phyloP scores from a whole-genome alignment of 2,797 vertebrate genomes.

The Hoplostethus mediterraneus region DNA sequence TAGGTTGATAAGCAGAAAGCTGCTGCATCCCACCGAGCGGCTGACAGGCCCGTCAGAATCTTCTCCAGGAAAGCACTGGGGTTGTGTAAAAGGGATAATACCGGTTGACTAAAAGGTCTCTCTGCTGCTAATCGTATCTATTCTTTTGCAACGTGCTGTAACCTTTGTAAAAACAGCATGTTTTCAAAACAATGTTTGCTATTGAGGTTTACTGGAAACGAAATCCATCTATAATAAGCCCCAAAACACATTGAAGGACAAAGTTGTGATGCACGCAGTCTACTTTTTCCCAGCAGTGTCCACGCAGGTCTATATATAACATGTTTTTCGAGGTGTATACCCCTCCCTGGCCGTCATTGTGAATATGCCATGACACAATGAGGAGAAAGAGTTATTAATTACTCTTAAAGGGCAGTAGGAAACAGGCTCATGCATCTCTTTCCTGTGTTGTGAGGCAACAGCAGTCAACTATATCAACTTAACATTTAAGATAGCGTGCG shows the following conservation, averaged over 20 bases:
- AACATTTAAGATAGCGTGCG: conserved; percentile 55
- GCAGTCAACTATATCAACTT: conserved; percentile 32
- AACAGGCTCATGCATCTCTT: conserved; percentile 43
- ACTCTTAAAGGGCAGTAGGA: conserved; percentile 77
- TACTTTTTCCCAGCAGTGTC: conserved; percentile 36
- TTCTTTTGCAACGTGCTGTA: too few relatives aligned
- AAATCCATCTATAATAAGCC: background rate
- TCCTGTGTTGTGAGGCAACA: conserved; percentile 47
- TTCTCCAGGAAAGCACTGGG: background rate
- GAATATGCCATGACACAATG: conserved; percentile 74
- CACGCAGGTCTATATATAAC: conserved; percentile 38
- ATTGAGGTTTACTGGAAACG: too few relatives aligned
- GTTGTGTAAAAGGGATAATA: conserved; percentile 15
- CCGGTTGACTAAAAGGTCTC: conserved; percentile 3
- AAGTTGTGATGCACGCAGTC: background rate
- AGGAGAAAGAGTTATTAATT: conserved; percentile 68
- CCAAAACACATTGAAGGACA: background rate
- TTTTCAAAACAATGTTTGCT: too few relatives aligned
- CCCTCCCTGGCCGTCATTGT: conserved; percentile 74
- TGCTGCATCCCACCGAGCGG: conserved; percentile 17
- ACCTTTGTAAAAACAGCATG: too few relatives aligned
- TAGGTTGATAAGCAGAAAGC: conserved; percentile 41
- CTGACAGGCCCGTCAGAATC: conserved; percentile 29
- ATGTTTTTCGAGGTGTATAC: conserved; percentile 75
- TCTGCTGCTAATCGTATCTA: too few relatives aligned